Evolutionary conservation across 2,888 invertebrate species (phyloP).

Genomic region (Drosophila merina): DNA sequence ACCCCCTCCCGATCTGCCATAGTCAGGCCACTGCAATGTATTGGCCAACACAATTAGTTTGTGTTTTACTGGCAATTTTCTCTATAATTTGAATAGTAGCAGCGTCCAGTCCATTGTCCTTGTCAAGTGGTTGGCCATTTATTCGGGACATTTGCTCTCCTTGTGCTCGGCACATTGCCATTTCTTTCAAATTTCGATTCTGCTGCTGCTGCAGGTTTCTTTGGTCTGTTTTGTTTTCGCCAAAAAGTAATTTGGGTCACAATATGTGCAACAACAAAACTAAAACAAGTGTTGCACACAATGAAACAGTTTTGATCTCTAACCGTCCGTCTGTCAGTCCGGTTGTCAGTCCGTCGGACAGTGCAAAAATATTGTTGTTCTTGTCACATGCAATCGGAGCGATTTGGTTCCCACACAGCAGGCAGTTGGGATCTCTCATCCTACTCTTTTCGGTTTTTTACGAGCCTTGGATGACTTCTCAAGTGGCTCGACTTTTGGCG

Average conservation of each 20-base stretch:
- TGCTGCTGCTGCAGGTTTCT: background rate
- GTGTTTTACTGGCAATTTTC: constrained; percentile 74
- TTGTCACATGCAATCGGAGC: constrained; percentile 68
- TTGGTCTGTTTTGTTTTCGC: constrained; percentile 55
- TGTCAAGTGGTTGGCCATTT: constrained; percentile 59
- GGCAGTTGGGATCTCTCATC: constrained; percentile 56
- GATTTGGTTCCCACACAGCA: constrained; percentile 77
- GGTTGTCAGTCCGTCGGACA: constrained; percentile 37
- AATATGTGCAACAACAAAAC: constrained; percentile 50
- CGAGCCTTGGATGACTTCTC: constrained; percentile 51
- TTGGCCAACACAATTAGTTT: constrained; percentile 65
- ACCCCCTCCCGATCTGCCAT: constrained; percentile 32
- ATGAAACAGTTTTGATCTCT: constrained; percentile 57
- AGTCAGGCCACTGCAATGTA: constrained; percentile 24
- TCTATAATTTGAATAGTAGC: constrained; percentile 71
- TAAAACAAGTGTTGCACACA: constrained; percentile 69
- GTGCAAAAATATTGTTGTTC: constrained; percentile 63
- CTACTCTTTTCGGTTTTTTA: constrained; percentile 37
- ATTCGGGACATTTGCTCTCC: constrained; percentile 31
- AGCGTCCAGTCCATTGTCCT: constrained; percentile 52
- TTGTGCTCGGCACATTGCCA: constrained; percentile 56
- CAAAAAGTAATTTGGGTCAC: constrained; percentile 71
- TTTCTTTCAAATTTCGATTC: constrained; percentile 13
- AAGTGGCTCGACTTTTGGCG: constrained; percentile 59
- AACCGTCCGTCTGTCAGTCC: background rate